These are phyloP conservation scores for Diadumene lineata DNA, from an alignment of 92 coral and sea anemone species.

Conservation along the genomic window DNA sequence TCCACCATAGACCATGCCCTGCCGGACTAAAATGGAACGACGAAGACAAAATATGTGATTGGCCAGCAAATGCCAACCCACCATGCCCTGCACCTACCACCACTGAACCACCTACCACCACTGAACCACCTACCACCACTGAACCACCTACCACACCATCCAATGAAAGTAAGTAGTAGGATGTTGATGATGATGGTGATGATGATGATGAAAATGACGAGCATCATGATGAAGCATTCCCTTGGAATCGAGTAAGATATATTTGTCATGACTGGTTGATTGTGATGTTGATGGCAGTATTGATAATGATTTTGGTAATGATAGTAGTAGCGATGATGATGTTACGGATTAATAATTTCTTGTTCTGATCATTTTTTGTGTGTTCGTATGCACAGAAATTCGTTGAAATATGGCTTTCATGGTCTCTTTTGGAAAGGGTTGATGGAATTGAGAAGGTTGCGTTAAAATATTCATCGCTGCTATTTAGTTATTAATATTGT, in stretches of 20 bases:
- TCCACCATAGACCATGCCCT: slow-evolving; percentile 31
- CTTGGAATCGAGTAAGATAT: no score
- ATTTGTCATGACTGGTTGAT: not conserved
- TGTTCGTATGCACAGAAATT: no score
- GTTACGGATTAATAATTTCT: not conserved
- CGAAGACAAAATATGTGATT: slow-evolving; percentile 36
- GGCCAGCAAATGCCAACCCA: slow-evolving; percentile 27
- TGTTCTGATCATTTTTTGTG: no score
- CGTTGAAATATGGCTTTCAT: no score
- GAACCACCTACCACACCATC: not conserved
- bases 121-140: not conserved
- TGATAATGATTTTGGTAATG: not conserved
- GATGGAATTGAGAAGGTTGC: no score
- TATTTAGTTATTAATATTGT: no score
- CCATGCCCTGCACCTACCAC: not conserved
- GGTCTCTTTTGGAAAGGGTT: no score
- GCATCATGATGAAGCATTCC: not conserved
- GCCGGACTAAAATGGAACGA: slow-evolving; percentile 22
- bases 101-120: no score
- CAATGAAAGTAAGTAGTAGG: not conserved
- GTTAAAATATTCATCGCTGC: no score
- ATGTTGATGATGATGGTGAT: no score
- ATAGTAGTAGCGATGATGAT: not conserved
- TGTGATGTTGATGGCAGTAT: not conserved
- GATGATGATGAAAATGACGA: not conserved